Base-by-base conservation (phyloP, 1,140 invertebrate species). In the Platorchestia sp. region DNA sequence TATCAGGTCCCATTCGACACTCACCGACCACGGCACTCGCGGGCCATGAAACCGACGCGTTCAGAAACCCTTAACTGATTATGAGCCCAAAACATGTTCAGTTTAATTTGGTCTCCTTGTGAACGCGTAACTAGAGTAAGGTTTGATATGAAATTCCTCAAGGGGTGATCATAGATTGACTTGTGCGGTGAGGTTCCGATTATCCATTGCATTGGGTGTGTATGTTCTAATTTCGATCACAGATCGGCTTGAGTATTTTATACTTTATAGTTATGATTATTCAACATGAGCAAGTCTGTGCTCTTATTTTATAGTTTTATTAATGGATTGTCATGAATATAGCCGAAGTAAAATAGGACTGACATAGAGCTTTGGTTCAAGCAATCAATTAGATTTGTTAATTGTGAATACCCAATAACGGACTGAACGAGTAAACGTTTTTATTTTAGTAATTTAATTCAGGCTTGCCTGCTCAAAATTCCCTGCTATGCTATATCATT, bases 1-100 rank as follows among this genome's bases (percentile, higher is more conserved):
- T 45, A 93, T 93, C 91, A 93, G 10, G 3, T 7, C 45, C 91
- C 91, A 93, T 93, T 45, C 44, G 91, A 93, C 91, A 93, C 91
- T 45, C 42, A 14, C 3, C 10, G 86, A 19, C 87, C 19, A 6
- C 44, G 87, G 87, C 27, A 16, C 87, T 75, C 7, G 59, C 10
- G 14, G 59, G 59, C 14, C 59, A 19, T 22, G 14, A 75, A 36
- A 10, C 59, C 27, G 27, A 51, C 19, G 27, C 59, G 27, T 75
- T 36, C 59, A 75, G 10, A 75, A 75, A 75, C 59, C 27, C 59
- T 36, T 75, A 75, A 75, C 59, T 75, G 59, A 75, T 75, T 75
- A 27, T 36, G 59, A 27, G 59, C 59, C 6, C 59, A 36, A 75
- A 75, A 75, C 59, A 75, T 36, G 59, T 14, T 36, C 59, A 36